Evolutionary conservation across 1,140 invertebrate genomes (phyloP).

Genomic region (Eriosoma lanigerum): DNA sequence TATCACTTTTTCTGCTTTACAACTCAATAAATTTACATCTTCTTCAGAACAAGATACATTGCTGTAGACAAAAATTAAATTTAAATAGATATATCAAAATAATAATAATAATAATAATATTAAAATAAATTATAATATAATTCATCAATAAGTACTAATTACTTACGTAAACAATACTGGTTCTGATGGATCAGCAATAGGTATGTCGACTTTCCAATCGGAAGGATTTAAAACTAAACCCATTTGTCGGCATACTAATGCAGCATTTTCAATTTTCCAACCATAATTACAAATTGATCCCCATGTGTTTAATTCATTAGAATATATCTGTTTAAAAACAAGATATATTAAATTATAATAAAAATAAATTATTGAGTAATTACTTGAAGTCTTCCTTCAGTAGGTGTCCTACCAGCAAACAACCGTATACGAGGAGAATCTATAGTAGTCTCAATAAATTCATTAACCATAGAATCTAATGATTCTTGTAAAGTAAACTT

Average conservation of each 20-base stretch:
- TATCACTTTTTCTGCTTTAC: conserved; percentile 71
- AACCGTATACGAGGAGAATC: conserved; percentile 69
- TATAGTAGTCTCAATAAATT: conserved; percentile 60
- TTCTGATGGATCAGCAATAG: conserved; percentile 74
- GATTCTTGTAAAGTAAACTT: conserved; percentile 77
- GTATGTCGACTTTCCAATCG: conserved; percentile 86
- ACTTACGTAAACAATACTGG: conserved; percentile 69
- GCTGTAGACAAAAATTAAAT: conserved; percentile 59
- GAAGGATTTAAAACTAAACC: conserved; percentile 89
- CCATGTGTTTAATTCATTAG: conserved; percentile 72
- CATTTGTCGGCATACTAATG: conserved; percentile 92
- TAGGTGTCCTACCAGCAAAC: conserved; percentile 71
- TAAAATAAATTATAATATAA: too few relatives aligned
- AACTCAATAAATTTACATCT: conserved; percentile 89
- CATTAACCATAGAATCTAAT: conserved; percentile 62
- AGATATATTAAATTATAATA: not conserved
- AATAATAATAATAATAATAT: not conserved
- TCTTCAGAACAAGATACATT: conserved; percentile 89
- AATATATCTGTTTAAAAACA: conserved; percentile 24
- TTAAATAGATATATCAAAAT: not conserved
- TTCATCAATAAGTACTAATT: not conserved
- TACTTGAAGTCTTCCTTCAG: conserved; percentile 80
- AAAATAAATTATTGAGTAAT: conserved; percentile 7
- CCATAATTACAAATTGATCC: conserved; percentile 96
- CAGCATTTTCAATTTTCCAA: conserved; percentile 90